Percentiles rank a stretch among this genome's conserved stretches.
phyloP scores from a whole-genome alignment of 2,888 invertebrate species.

The Cephus spinipes region DNA sequence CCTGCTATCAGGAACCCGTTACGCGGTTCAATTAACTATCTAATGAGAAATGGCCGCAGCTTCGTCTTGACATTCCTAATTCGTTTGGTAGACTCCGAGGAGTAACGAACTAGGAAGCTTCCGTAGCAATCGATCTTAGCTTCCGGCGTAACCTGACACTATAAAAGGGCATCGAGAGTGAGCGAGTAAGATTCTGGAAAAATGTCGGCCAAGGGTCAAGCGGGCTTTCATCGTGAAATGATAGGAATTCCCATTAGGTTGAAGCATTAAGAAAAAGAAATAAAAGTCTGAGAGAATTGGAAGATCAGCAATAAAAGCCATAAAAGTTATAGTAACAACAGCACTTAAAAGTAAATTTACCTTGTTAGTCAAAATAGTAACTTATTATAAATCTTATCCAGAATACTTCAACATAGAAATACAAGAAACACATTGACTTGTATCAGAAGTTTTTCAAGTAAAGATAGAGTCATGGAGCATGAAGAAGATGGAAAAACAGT shows the following conservation, averaged over 20 bases:
- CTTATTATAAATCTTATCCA: too few relatives aligned
- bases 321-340: neutral
- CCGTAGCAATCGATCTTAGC: slow-evolving; percentile 30
- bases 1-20: neutral
- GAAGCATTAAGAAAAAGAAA: neutral
- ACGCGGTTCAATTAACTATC: neutral
- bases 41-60: neutral
- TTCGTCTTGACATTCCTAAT: neutral
- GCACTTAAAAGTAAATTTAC: neutral
- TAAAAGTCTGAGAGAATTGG: neutral
- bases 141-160: slow-evolving; percentile 34
- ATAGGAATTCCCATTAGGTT: slow-evolving; percentile 1
- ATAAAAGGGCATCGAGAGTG: slow-evolving; percentile 28
- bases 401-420: too few relatives aligned
- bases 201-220: neutral
- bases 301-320: neutral
- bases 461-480: too few relatives aligned
- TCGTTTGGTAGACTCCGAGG: neutral
- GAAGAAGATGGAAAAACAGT: too few relatives aligned
- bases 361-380: neutral
- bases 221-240: neutral
- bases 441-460: too few relatives aligned
- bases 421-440: too few relatives aligned
- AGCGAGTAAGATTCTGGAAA: neutral
- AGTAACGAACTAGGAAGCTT: slow-evolving; percentile 15